Conservation (phyloP, 2,113 vertebrate genomes). For the Pungitius pungitius region DNA sequence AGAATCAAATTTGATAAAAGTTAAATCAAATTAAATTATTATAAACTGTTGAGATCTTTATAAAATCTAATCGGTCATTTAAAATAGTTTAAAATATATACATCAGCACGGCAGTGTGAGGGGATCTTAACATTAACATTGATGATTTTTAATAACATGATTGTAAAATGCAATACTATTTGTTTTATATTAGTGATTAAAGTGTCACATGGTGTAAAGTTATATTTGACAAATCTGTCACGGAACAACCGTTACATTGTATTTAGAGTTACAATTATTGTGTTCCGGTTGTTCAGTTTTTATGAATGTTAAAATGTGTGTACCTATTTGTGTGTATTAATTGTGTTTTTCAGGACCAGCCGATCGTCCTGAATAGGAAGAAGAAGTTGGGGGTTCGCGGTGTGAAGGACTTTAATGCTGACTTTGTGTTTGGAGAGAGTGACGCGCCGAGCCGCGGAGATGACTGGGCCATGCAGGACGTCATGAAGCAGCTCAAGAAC, state of each 20-base stretch:
- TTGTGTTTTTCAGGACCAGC: slow-evolving; percentile 69
- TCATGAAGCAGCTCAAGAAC: slow-evolving; percentile 88
- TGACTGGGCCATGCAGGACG: slow-evolving; percentile 86
- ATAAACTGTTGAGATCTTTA: background rate
- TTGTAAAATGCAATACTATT: background rate
- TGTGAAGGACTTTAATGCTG: slow-evolving; percentile 79
- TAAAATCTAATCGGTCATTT: background rate
- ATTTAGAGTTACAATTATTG: no score
- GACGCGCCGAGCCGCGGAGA: slow-evolving; percentile 80
- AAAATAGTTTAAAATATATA: background rate
- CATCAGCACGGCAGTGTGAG: background rate
- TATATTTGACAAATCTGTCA: background rate
- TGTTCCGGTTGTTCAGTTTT: no score
- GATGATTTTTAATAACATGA: no score
- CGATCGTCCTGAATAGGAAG: slow-evolving; percentile 73
- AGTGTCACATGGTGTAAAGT: background rate
- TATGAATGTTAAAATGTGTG: no score
- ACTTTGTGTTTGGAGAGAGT: slow-evolving; percentile 88
- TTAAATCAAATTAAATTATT: background rate
- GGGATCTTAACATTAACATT: background rate
- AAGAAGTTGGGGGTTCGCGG: slow-evolving; percentile 53
- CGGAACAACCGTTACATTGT: background rate
- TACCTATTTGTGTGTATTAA: background rate
- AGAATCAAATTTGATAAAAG: background rate
- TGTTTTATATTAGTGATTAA: background rate